These are phyloP conservation scores for Australoheros facetus DNA, from an alignment of 2,797 vertebrate species.

Conservation along the genomic window DNA sequence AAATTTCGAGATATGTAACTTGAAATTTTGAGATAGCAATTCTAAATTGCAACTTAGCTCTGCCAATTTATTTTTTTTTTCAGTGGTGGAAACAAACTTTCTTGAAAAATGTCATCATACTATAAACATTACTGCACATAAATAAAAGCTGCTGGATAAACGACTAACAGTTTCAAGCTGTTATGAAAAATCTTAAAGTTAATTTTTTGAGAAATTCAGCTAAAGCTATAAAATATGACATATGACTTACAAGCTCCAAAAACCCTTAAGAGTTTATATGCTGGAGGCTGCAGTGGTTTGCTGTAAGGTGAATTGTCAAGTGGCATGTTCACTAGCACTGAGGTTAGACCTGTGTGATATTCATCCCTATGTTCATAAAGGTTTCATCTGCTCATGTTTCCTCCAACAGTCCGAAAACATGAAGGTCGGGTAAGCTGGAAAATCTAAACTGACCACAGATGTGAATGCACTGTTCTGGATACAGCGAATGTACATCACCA, in stretches of 20 bases:
- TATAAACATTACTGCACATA: neutral
- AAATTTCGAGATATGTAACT: no score
- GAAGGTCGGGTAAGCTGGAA: neutral
- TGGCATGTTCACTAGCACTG: neutral
- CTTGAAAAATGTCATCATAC: neutral
- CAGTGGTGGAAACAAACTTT: neutral
- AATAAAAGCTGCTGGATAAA: neutral
- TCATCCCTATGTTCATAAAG: neutral
- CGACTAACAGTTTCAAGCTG: neutral
- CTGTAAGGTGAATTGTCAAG: neutral
- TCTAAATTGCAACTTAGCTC: no score
- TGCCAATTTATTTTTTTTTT: neutral
- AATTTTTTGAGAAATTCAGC: neutral
- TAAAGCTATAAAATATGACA: neutral
- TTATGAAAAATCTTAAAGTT: neutral
- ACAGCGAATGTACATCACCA: neutral
- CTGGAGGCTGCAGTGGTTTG: neutral
- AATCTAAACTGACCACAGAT: neutral
- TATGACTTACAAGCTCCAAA: neutral
- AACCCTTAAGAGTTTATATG: neutral
- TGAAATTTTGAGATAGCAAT: neutral
- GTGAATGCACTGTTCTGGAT: neutral
- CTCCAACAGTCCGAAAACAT: neutral
- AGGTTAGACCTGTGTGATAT: neutral
- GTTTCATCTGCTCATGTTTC: neutral